These are phyloP conservation scores for Pseudorectes ferrugineus DNA, from an alignment of 2,113 vertebrate species.

Conservation along the genomic window DNA sequence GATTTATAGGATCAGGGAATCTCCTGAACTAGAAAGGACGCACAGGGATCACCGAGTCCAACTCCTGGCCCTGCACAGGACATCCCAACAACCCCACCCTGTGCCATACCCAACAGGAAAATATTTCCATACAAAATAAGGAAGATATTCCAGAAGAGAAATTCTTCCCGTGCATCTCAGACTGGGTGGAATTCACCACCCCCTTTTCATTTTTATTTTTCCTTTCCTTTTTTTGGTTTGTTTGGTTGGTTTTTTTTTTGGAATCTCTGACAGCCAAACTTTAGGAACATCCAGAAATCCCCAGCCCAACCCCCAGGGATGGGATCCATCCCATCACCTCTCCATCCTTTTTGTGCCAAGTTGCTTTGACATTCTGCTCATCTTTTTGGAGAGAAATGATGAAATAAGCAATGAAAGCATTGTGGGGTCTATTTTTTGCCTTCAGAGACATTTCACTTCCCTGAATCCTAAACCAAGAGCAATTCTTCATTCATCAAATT, in stretches of 20 bases:
- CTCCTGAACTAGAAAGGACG: background rate
- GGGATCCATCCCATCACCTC: background rate
- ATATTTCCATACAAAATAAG: background rate
- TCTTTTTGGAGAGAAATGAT: background rate
- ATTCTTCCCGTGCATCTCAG: background rate
- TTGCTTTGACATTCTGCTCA: background rate
- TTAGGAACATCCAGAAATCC: background rate
- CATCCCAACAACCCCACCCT: background rate
- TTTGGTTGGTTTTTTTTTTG: background rate
- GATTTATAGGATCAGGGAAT: background rate
- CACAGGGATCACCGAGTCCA: background rate
- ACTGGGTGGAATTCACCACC: background rate
- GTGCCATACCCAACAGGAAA: background rate
- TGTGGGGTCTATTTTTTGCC: background rate
- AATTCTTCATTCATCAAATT: background rate
- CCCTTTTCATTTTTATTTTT: fast-evolving
- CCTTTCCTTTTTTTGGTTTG: fast-evolving
- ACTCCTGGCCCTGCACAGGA: background rate
- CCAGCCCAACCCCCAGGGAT: too few relatives aligned
- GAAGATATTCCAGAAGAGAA: background rate
- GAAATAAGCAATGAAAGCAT: background rate
- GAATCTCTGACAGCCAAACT: background rate
- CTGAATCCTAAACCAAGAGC: background rate
- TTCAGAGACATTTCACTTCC: background rate
- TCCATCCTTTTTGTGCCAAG: background rate